Percentiles rank a stretch among this genome's conserved stretches.
These are phyloP conservation scores for Cyclura pinguis DNA, from an alignment of 2,797 vertebrate species.

Conservation along the genomic window DNA sequence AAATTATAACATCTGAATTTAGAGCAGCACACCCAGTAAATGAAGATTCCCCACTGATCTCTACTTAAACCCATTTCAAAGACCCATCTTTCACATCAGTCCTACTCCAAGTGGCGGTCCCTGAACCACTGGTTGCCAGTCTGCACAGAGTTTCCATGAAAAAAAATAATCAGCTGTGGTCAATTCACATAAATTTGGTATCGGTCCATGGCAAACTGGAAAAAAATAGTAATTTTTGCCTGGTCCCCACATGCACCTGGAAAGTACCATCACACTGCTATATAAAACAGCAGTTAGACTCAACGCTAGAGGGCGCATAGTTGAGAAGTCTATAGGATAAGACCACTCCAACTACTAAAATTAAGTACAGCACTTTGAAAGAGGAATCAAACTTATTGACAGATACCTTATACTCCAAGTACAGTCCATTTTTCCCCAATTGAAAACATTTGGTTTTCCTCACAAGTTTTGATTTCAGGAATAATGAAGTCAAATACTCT, in stretches of 20 bases:
- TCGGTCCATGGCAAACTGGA: too few relatives aligned
- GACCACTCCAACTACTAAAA: background rate
- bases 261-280: background rate
- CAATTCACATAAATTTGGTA: too few relatives aligned
- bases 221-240: too few relatives aligned
- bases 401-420: background rate
- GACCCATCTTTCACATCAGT: background rate
- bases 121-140: too few relatives aligned
- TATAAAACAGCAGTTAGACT: background rate
- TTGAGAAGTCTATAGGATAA: background rate
- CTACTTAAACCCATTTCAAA: slow-evolving; percentile 12
- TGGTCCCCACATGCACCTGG: too few relatives aligned
- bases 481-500: background rate
- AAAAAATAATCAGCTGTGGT: too few relatives aligned
- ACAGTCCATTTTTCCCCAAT: background rate
- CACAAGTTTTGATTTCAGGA: slow-evolving; percentile 5
- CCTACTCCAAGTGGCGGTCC: too few relatives aligned
- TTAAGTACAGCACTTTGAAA: background rate
- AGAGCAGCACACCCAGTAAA: slow-evolving; percentile 1
- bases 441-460: background rate
- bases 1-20: background rate
- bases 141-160: too few relatives aligned
- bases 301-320: slow-evolving; percentile 21
- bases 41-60: slow-evolving; percentile 19
- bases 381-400: background rate